These are phyloP conservation scores for Ochotona curzoniae DNA, from an alignment of 2,113 vertebrate genomes.

Conservation along the genomic window DNA sequence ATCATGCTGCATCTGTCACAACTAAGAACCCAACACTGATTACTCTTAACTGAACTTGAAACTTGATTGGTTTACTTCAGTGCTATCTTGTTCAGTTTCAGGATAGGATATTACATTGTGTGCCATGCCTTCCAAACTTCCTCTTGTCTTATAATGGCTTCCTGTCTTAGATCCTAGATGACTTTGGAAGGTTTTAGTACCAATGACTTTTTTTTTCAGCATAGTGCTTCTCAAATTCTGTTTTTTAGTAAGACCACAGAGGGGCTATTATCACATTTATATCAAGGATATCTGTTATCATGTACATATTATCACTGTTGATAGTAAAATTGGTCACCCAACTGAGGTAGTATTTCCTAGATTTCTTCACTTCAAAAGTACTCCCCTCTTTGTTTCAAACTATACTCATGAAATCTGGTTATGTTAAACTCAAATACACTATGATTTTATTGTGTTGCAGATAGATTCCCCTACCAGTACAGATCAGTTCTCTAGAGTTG, in stretches of 20 bases:
- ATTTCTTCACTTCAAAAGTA: neutral
- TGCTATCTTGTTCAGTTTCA: neutral
- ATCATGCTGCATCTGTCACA: conserved; percentile 27
- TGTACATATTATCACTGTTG: neutral
- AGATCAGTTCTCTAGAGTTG: conserved; percentile 24
- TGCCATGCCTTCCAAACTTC: neutral
- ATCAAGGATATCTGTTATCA: neutral
- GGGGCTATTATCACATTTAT: neutral
- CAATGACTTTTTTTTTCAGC: neutral
- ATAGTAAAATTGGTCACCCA: neutral
- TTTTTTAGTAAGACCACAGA: neutral
- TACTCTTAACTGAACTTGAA: conserved; percentile 14
- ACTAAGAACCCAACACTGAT: neutral
- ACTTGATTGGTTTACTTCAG: neutral
- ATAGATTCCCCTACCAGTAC: neutral
- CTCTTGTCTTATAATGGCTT: conserved; percentile 32
- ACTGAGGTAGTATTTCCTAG: neutral
- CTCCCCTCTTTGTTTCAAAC: neutral
- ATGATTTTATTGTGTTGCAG: neutral
- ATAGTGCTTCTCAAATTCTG: neutral
- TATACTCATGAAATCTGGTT: neutral
- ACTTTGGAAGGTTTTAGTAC: conserved; percentile 20
- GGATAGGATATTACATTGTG: neutral
- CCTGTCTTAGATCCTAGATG: neutral
- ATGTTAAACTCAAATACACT: conserved; percentile 27